A percentile compares a stretch with the other conserved stretches of the same genome.
Evolutionary conservation across 2,888 invertebrate genomes (phyloP).

Genomic region (Cynaeus angustus): DNA sequence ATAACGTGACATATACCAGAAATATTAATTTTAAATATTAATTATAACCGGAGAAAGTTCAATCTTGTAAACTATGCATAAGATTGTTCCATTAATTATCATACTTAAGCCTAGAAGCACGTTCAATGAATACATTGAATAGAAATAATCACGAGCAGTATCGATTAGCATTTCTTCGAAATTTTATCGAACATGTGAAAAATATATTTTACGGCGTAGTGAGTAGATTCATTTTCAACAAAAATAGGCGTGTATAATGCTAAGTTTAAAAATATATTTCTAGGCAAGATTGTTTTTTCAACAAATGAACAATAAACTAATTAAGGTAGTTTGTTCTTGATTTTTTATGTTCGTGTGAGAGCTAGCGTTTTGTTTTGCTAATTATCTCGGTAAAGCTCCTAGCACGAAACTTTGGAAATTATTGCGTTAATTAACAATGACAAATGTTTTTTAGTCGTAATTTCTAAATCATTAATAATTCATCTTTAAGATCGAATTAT

Average conservation of each 20-base stretch:
- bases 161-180: neutral
- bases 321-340: neutral
- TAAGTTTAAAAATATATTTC: constrained; percentile 30
- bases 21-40: constrained; percentile 7
- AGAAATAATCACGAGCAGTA: neutral
- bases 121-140: neutral
- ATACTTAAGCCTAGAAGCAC: neutral
- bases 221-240: constrained; percentile 22
- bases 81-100: constrained; percentile 13
- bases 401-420: constrained; percentile 1
- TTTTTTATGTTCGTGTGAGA: constrained; percentile 11
- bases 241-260: constrained; percentile 43
- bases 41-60: constrained; percentile 19
- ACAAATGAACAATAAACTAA: neutral
- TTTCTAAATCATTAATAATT: neutral
- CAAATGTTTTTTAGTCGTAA: neutral
- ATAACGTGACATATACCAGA: constrained; percentile 6
- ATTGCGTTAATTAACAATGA: neutral
- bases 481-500: neutral
- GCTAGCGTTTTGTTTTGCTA: neutral
- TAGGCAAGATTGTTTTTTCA: constrained; percentile 4
- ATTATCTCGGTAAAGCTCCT: neutral
- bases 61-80: constrained; percentile 12
- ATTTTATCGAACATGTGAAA: neutral
- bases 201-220: constrained; percentile 18